Evolutionary conservation across 2,888 invertebrate genomes (phyloP).

Genomic region (Macrophya annulata): DNA sequence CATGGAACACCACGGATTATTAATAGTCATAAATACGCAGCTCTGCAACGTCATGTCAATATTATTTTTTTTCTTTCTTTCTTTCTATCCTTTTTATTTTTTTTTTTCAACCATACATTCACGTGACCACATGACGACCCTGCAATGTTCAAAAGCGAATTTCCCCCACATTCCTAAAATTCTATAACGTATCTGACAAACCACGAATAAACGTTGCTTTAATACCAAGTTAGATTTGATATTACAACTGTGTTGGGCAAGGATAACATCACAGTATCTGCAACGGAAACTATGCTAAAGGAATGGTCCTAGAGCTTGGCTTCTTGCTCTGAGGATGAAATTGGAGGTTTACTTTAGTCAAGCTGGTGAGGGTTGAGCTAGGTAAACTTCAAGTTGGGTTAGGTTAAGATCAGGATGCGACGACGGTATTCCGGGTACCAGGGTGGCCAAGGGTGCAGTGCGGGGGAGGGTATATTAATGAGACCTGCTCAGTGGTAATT

Average conservation of each 20-base stretch:
- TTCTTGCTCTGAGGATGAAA: constrained; percentile 30
- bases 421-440: not conserved
- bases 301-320: constrained; percentile 1
- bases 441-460: not conserved
- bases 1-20: not conserved
- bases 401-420: constrained; percentile 42
- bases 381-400: constrained; percentile 16
- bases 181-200: not conserved
- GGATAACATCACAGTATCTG: not conserved
- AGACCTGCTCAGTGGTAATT: constrained; percentile 42
- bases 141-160: not conserved
- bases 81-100: too few species aligned
- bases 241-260: not conserved
- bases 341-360: constrained; percentile 29
- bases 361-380: not conserved
- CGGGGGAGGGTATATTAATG: constrained; percentile 44
- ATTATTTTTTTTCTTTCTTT: not conserved
- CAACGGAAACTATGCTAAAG: constrained; percentile 34
- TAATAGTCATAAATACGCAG: not conserved
- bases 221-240: not conserved
- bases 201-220: constrained; percentile 17
- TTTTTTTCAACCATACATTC: not conserved
- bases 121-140: not conserved
- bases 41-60: not conserved
- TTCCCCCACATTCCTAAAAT: not conserved